A percentile compares a stretch with the other conserved stretches of the same genome.
These are phyloP conservation scores for Xenentodon cancila DNA, from an alignment of 2,797 vertebrate species.

Conservation along the genomic window DNA sequence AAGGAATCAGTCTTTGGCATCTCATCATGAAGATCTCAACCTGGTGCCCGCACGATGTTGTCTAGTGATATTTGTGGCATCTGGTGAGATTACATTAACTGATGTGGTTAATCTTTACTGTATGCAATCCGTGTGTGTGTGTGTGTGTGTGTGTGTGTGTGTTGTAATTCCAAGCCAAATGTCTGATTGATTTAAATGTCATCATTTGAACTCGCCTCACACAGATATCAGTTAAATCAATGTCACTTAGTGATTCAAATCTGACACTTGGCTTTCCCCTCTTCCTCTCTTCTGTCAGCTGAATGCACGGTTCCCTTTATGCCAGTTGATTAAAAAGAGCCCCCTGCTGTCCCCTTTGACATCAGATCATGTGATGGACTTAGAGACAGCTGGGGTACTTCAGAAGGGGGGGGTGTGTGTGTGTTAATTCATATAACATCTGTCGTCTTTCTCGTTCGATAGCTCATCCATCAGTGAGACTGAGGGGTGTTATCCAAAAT, in stretches of 20 bases:
- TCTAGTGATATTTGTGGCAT: slow-evolving; percentile 19
- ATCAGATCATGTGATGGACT: slow-evolving; percentile 35
- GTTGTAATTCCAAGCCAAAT: slow-evolving; percentile 19
- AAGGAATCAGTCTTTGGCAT: background rate
- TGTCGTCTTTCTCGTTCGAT: slow-evolving; percentile 54
- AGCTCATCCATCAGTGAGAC: slow-evolving; percentile 38
- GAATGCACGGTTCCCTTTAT: slow-evolving; percentile 43
- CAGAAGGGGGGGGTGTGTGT: background rate
- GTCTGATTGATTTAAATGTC: slow-evolving; percentile 35
- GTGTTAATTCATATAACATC: slow-evolving; percentile 62
- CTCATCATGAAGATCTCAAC: background rate
- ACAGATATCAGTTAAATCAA: slow-evolving; percentile 52
- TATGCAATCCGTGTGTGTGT: slow-evolving; percentile 13
- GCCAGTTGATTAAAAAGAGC: slow-evolving; percentile 57
- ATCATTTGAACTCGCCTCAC: slow-evolving; percentile 33
- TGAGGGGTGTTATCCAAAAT: slow-evolving; percentile 32
- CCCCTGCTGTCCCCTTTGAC: slow-evolving; percentile 32
- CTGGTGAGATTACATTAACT: slow-evolving; percentile 26
- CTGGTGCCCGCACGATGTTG: background rate
- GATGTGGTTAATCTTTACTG: background rate
- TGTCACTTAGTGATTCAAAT: slow-evolving; percentile 46
- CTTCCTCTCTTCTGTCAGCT: slow-evolving; percentile 38
- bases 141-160: slow-evolving; percentile 22
- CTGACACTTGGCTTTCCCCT: slow-evolving; percentile 17
- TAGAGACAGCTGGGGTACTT: slow-evolving; percentile 23